Percentiles rank a stretch among this genome's conserved stretches.
phyloP scores from a whole-genome alignment of 2,888 invertebrate species.

The Orchesellides sinensis region DNA sequence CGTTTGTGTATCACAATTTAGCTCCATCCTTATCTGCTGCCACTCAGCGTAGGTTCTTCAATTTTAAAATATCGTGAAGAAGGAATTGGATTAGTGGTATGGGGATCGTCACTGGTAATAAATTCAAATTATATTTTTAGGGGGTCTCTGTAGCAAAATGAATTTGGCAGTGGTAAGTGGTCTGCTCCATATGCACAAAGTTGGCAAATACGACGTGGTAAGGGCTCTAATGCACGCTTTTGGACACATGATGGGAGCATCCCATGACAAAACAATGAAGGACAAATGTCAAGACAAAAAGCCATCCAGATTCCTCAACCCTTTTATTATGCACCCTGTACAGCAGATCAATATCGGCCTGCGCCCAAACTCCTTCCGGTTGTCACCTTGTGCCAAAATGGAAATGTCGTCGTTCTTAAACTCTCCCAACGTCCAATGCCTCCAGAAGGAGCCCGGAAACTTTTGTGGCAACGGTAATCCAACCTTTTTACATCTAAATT shows the following conservation, averaged over 20 bases:
- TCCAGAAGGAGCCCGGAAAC: conserved; percentile 16
- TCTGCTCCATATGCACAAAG: conserved; percentile 54
- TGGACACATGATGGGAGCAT: conserved; percentile 66
- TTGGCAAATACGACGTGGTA: conserved; percentile 64
- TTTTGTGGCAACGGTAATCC: conserved; percentile 72
- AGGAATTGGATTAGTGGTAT: not conserved
- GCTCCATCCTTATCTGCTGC: conserved; percentile 60
- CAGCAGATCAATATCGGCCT: conserved; percentile 66
- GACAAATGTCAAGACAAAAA: conserved; percentile 36
- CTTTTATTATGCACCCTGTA: conserved; percentile 61
- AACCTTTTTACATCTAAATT: too few relatives aligned
- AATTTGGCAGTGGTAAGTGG: conserved; percentile 68
- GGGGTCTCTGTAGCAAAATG: conserved; percentile 58
- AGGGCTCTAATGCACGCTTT: conserved; percentile 64
- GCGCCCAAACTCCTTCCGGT: conserved; percentile 63
- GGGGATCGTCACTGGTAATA: too few relatives aligned
- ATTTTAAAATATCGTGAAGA: not conserved
- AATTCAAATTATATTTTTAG: conserved; percentile 22
- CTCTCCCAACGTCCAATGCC: conserved; percentile 43
- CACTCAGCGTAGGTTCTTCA: conserved; percentile 55
- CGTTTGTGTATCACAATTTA: conserved; percentile 66
- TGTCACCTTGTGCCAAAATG: conserved; percentile 66
- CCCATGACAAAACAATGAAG: conserved; percentile 51
- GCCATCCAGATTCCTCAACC: conserved; percentile 58
- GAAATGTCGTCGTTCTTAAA: conserved; percentile 61